Conservation (phyloP, 2,888 invertebrate genomes). For the Andrena chrysosceles region DNA sequence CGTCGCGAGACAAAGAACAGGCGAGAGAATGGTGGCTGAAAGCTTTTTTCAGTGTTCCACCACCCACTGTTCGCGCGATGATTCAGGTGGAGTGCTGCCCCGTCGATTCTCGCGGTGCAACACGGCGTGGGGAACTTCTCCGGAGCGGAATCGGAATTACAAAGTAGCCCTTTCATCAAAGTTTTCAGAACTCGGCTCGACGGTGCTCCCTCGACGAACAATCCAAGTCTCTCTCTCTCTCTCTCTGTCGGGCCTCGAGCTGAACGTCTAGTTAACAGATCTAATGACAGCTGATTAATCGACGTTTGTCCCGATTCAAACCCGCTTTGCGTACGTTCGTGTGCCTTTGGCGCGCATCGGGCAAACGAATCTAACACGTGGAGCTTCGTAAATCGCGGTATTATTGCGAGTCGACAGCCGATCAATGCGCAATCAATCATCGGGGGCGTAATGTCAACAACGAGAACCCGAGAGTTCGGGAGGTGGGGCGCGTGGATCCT, state of each 20-base stretch:
- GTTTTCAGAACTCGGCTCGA: neutral
- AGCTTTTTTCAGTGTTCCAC: conserved; percentile 58
- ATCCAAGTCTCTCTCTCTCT: no score
- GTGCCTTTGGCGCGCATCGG: neutral
- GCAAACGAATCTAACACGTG: neutral
- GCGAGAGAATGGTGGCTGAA: conserved; percentile 48
- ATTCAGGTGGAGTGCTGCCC: conserved; percentile 26
- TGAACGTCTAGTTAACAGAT: neutral
- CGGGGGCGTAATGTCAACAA: conserved; percentile 24
- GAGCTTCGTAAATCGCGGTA: conserved; percentile 31
- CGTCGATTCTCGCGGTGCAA: conserved; percentile 38
- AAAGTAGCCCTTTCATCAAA: neutral
- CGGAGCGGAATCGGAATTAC: neutral
- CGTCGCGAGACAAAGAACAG: conserved; percentile 33
- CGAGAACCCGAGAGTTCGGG: conserved; percentile 42
- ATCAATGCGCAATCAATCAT: conserved; percentile 57
- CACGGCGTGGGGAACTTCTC: neutral
- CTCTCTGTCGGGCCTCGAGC: neutral
- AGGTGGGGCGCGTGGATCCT: conserved; percentile 6
- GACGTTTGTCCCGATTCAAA: no score
- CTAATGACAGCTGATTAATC: conserved; percentile 15
- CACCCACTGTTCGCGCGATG: conserved; percentile 43
- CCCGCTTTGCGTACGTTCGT: neutral
- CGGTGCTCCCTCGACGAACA: no score
- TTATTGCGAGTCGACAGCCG: conserved; percentile 33